Base-by-base conservation (phyloP, 2,797 vertebrate species). In the Odontamblyopus rebecca region DNA sequence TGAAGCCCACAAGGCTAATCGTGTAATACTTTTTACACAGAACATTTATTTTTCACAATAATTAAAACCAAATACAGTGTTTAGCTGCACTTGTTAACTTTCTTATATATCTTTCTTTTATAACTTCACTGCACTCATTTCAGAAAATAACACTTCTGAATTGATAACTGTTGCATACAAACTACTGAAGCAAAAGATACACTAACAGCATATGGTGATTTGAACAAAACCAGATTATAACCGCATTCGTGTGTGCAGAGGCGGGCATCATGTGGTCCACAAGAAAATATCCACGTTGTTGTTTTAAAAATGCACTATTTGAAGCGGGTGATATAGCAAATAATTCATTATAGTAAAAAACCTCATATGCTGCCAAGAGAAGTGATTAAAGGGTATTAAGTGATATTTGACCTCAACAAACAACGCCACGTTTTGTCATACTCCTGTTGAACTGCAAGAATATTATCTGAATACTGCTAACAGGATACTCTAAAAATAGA, bases 1-100 rank as follows among this genome's bases (percentile, higher is more conserved):
- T 62, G 83, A 88, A 83, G 77, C 85, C 86, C 88, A 82, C 62
- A 82, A 87, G 87, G 76, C 81, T 86, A 85, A 77, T 90, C 89
- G 86, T 89, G 85, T 88, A 87, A 87, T 75, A 87, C 76, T 73
- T 84, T 87, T 86, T 67, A 74, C 50, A 66, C 30, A 61, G 61
- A 60, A 68, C 54, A 69, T 69, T 88, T 77, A 80, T 77, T 74
- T 81, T 75, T 79, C 75, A 75, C 82, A 79, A 69, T 86, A 83
- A 84, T 74, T 71, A 73, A 80, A 73, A 29, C 79, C 68, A 76
- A 85, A 74, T 72, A 68, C 70, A 78, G 76, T 82, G 68, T 80
- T 78, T 73, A 73, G 73, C 48, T 26, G n/a, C 35, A 76, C 71
- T 68, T 75, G 74, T 73, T 76, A 74, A 63, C 38, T 66, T 53